Evolutionary conservation across 2,888 invertebrate species (phyloP), one percentile per base, ranked within the genome.

Genomic region (Smittia aterrima): DNA sequence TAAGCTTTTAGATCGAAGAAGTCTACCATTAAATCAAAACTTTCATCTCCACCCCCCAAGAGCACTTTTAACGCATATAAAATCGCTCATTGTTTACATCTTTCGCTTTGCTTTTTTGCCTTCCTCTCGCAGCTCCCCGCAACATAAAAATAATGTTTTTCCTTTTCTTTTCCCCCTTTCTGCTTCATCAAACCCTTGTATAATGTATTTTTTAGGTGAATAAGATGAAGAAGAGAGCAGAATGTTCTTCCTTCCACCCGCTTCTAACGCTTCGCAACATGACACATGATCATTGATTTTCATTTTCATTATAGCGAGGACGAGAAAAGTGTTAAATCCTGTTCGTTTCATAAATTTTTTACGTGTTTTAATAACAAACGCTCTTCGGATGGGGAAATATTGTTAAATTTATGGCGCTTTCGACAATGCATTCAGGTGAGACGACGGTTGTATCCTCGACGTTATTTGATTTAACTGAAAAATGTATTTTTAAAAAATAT

Each of bases 341-440:
- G 22, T 58, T 58, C 58, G 58, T 58, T 58, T 58, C 58, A 58
- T 58, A 20, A 20, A 58, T 58, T 58, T 58, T 58, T 58, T 58
- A 58, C 58, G 18, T 58, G 32, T 58, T 58, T 58, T 58, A 20
- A 20, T 58, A 58, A 18, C 22, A 58, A 58, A 20, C 18, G 58
- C 6, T 20, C 22, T 18, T 7, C 6, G 58, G 11, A 20, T 18
- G 58, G 20, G 18, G 58, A 32, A 32, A 32, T 32, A 58, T n/a
- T 47, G 47, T 3, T n/a, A n/a, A 47, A 58, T 58, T 58, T 58
- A 58, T 20, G 20, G 58, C 58, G 18, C 22, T 9, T 7, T 47
- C 47, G 9, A 58, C 18, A 22, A 18, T 58, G 58, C 58, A 58
- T 22, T 20, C 58, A n/a, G 18, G 18, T 58, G 16, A 58, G 58